phyloP scores from a whole-genome alignment of 2,888 invertebrate genomes.

The Toxonevra muliebris region DNA sequence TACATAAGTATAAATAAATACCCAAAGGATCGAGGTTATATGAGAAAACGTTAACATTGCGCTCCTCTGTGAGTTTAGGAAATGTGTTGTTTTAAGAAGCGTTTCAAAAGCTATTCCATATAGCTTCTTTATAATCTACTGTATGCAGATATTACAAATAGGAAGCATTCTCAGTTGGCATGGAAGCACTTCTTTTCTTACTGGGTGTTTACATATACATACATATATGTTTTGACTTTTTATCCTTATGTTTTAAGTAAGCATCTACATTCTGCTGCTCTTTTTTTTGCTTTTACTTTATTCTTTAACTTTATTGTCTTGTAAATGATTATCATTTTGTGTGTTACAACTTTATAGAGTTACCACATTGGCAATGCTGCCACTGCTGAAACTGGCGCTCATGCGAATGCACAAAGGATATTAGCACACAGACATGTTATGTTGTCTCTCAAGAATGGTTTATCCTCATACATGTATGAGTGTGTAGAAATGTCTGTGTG shows the following conservation, averaged over 20 bases:
- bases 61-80: too few species aligned
- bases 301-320: not conserved
- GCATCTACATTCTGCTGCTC: not conserved
- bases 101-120: too few species aligned
- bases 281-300: not conserved
- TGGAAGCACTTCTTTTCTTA: too few species aligned
- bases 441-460: not conserved
- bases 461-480: not conserved
- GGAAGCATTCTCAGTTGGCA: too few species aligned
- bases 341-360: slow-evolving; percentile 24
- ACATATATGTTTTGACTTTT: not conserved
- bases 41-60: too few species aligned
- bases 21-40: too few species aligned
- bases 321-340: slow-evolving; percentile 28
- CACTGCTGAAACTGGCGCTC: not conserved
- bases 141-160: too few species aligned
- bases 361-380: slow-evolving; percentile 5
- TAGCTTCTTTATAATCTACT: too few species aligned
- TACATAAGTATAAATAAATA: too few species aligned
- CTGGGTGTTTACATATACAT: not conserved
- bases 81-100: too few species aligned
- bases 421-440: too few species aligned
- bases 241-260: not conserved
- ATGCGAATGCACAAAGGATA: slow-evolving; percentile 1
- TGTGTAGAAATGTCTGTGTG: not conserved